Conservation (phyloP, 2,888 invertebrate species). For the Leptopilina myrica region DNA sequence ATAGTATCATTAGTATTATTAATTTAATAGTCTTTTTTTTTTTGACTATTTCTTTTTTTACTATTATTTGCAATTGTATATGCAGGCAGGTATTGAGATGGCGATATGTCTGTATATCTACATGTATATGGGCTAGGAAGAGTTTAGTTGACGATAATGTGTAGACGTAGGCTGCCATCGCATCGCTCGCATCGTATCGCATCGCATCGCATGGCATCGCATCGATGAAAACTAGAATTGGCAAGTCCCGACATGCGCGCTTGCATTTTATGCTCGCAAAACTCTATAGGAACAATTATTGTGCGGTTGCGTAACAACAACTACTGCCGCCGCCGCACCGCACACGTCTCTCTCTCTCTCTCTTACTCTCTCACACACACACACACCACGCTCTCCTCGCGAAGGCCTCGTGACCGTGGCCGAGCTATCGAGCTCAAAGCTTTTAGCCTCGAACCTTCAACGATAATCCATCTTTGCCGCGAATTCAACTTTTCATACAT, state of each 20-base stretch:
- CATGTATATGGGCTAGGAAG: background rate
- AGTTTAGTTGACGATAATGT: background rate
- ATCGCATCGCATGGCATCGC: too few relatives aligned
- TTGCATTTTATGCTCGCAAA: constrained; percentile 34
- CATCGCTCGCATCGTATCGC: too few relatives aligned
- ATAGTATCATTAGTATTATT: too few relatives aligned
- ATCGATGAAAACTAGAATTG: constrained; percentile 20
- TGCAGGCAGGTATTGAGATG: too few relatives aligned
- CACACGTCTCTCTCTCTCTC: too few relatives aligned
- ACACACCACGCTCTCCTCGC: constrained; percentile 4
- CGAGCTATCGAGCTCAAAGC: constrained; percentile 38
- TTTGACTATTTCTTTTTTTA: too few relatives aligned
- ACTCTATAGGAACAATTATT: constrained; percentile 35
- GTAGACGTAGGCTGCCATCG: background rate
- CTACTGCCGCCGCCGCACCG: too few relatives aligned
- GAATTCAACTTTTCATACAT: too few relatives aligned
- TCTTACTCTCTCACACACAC: background rate
- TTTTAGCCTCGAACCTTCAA: constrained; percentile 37
- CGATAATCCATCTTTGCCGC: constrained; percentile 25
- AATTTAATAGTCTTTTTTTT: too few relatives aligned
- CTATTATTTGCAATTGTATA: too few relatives aligned
- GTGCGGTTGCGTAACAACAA: constrained; percentile 25
- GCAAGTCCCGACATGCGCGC: constrained; percentile 28
- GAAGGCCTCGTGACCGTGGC: constrained; percentile 39
- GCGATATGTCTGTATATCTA: too few relatives aligned